Evolutionary conservation across 2,888 invertebrate genomes (phyloP).

Genomic region (Alviniconcha strummeri): DNA sequence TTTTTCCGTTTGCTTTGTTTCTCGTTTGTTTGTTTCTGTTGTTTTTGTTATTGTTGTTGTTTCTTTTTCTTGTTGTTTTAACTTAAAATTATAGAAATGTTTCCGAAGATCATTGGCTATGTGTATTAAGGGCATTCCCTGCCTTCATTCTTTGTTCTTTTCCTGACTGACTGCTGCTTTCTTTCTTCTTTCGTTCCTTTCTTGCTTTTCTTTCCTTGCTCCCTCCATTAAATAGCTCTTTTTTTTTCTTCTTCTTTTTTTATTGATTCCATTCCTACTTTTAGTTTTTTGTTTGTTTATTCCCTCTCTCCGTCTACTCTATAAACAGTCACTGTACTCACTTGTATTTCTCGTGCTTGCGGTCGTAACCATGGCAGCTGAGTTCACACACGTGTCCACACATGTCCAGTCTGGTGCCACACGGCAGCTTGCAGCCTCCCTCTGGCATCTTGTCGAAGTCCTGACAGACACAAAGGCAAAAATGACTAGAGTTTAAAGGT

Average conservation of each 20-base stretch:
- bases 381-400: conserved; percentile 38
- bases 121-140: too few species aligned
- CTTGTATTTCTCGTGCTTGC: conserved; percentile 22
- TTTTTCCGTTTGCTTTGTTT: too few species aligned
- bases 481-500: neutral
- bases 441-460: conserved; percentile 37
- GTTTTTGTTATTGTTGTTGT: too few species aligned
- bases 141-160: too few species aligned
- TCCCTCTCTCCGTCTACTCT: neutral
- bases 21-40: too few species aligned
- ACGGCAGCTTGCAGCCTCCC: conserved; percentile 37
- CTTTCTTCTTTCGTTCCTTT: too few species aligned
- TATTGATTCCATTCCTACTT: neutral
- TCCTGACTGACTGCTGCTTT: too few species aligned
- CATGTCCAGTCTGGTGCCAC: conserved; percentile 16
- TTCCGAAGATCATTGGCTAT: too few species aligned
- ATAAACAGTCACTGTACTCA: conserved; percentile 1
- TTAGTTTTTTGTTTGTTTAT: neutral
- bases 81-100: too few species aligned
- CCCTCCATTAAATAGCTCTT: too few species aligned
- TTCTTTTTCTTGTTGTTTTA: too few species aligned
- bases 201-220: too few species aligned
- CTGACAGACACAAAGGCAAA: neutral
- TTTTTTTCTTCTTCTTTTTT: neutral
- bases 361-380: conserved; percentile 38